Evolutionary conservation across 2,113 vertebrate genomes (phyloP), one percentile per base, ranked within the genome.

Genomic region (Pagrus major): DNA sequence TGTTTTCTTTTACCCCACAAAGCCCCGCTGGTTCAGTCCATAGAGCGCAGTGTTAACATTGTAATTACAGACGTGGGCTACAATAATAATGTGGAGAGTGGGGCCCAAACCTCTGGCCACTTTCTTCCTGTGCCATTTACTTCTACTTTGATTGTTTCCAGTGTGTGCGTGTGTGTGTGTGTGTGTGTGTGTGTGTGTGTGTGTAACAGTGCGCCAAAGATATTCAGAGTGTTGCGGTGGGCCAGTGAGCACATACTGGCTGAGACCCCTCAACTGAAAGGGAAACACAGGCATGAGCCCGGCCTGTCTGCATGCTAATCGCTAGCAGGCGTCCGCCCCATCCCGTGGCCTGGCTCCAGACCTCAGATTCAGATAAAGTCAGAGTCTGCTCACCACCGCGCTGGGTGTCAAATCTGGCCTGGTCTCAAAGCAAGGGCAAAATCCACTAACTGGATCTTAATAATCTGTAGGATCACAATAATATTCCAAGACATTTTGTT

Each of bases 141-240:
- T 88, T 85, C 90, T 44, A 35, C 56, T 91, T 75, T 87, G 77
- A 91, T 88, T 93, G 93, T 92, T 96, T 95, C 91, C 93, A 95
- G 94, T 76, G 88, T 89, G 85, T 72, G 64, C 52, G 37, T 64
- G 59, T 68, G 61, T 27, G 94, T 54, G 91, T 91, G 51, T 37
- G 60, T 27, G 51, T 37, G 60, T 25, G 37, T 18, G 37, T 21
- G 37, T 8, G 51, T 37, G 55, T 27, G 93, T 61, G 91, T 90
- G 88, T 86, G 83, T 80, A 66, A 84, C 80, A 65, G 71, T 39
- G 33, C 72, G 83, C 91, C 85, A 95, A 95, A 94, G 80, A 91
- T 86, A 94, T 77, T 69, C 94, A 47, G 49, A 71, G 66, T 71
- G 68, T 46, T 87, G 72, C 59, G 58, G 65, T 86, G 55, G 88